Conservation (phyloP, 2,113 vertebrate genomes). For the Pipra filicauda region DNA sequence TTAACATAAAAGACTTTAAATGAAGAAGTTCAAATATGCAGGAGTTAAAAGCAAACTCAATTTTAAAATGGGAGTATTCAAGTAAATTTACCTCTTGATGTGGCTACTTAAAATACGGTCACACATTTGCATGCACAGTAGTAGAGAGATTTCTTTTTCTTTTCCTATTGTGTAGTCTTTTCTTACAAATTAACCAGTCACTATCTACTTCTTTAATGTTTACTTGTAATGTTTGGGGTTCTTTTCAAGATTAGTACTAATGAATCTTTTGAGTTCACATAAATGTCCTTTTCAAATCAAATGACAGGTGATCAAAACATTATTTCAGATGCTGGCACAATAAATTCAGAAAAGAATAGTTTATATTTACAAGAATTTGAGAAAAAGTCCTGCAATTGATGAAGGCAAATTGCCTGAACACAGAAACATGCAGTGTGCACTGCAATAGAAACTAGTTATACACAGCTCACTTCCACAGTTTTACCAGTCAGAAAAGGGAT, state of each 20-base stretch:
- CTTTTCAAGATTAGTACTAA: neutral
- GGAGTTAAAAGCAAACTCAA: neutral
- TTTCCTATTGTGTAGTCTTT: neutral
- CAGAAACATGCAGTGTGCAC: neutral
- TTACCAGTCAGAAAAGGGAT: neutral
- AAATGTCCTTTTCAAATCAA: neutral
- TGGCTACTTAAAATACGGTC: neutral
- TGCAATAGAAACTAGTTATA: neutral
- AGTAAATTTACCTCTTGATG: neutral
- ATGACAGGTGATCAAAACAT: neutral
- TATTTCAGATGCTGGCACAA: neutral
- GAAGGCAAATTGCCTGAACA: neutral
- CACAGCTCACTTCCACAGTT: neutral
- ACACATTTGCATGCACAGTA: neutral
- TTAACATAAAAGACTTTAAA: neutral
- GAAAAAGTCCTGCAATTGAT: neutral
- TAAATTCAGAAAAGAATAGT: neutral
- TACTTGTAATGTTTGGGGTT: accelerated
- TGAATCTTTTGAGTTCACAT: neutral
- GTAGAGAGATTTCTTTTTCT: neutral
- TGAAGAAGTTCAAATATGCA: neutral
- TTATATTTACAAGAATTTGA: neutral
- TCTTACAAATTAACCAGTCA: neutral
- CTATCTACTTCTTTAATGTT: neutral
- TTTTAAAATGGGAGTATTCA: neutral